phyloP scores from a whole-genome alignment of 2,797 vertebrate species.

The Babyrousa celebensis region DNA sequence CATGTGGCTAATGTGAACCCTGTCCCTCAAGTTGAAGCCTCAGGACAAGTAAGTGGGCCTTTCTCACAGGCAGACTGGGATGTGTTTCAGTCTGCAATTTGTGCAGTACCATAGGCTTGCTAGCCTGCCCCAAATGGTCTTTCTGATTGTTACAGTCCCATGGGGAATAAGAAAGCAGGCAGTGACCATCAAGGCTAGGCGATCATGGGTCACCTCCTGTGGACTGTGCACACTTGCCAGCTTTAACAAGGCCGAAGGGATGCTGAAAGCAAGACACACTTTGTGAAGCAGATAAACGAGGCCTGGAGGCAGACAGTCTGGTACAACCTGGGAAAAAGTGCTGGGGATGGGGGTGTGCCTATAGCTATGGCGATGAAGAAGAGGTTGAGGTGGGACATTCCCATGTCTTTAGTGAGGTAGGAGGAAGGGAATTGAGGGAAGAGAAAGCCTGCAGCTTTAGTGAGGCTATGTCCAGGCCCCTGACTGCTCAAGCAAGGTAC shows the following conservation, averaged over 20 bases:
- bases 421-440: background rate
- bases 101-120: background rate
- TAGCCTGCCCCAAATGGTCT: background rate
- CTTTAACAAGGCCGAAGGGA: too few species aligned
- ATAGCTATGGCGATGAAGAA: background rate
- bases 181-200: background rate
- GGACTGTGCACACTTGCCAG: background rate
- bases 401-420: background rate
- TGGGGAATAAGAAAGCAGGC: background rate
- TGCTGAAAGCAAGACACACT: background rate
- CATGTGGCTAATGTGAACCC: background rate
- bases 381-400: rapidly evolving
- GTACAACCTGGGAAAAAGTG: background rate
- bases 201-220: background rate
- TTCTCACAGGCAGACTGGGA: background rate
- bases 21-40: background rate
- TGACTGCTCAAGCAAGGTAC: background rate
- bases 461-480: background rate
- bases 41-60: background rate
- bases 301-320: background rate
- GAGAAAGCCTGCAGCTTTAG: background rate
- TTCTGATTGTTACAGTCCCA: background rate
- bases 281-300: too few species aligned
- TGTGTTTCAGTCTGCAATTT: background rate
- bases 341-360: background rate